These are phyloP conservation scores for Pseudomugil gertrudae DNA, from an alignment of 2,797 vertebrate genomes.

Conservation along the genomic window DNA sequence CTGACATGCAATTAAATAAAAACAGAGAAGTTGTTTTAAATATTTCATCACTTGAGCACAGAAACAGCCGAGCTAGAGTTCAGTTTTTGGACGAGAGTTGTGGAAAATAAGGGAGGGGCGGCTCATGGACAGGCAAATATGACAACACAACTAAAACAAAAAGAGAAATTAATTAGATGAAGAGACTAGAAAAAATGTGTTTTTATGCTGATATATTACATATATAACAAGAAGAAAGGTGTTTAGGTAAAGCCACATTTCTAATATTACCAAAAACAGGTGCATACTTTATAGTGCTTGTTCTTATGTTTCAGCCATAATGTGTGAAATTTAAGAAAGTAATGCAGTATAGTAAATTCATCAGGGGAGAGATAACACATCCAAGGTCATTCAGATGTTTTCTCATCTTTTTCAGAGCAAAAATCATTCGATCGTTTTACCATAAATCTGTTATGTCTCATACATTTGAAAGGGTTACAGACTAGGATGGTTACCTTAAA, in stretches of 20 bases:
- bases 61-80: slow-evolving; percentile 33
- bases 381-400: slow-evolving; percentile 58
- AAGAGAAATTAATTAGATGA: slow-evolving; percentile 30
- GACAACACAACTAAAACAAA: slow-evolving; percentile 53
- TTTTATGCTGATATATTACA: too few species aligned
- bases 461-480: slow-evolving; percentile 13
- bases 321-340: slow-evolving; percentile 54
- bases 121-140: slow-evolving; percentile 42
- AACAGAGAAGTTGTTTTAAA: slow-evolving; percentile 72
- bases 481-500: slow-evolving; percentile 29
- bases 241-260: slow-evolving; percentile 37
- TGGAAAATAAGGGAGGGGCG: slow-evolving; percentile 18
- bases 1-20: slow-evolving; percentile 73
- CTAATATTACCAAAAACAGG: slow-evolving; percentile 40
- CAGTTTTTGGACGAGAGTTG: slow-evolving; percentile 37
- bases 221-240: slow-evolving; percentile 28
- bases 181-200: slow-evolving; percentile 43
- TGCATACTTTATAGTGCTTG: slow-evolving; percentile 25
- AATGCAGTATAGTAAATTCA: slow-evolving; percentile 52
- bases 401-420: slow-evolving; percentile 24
- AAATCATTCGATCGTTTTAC: slow-evolving; percentile 11
- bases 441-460: slow-evolving; percentile 15
- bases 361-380: slow-evolving; percentile 47
- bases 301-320: slow-evolving; percentile 39
- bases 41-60: slow-evolving; percentile 69